Evolutionary conservation across 37 sponge, comb jelly and placozoan genomes (phyloP).

Genomic region (Lycopodina hypogea): DNA sequence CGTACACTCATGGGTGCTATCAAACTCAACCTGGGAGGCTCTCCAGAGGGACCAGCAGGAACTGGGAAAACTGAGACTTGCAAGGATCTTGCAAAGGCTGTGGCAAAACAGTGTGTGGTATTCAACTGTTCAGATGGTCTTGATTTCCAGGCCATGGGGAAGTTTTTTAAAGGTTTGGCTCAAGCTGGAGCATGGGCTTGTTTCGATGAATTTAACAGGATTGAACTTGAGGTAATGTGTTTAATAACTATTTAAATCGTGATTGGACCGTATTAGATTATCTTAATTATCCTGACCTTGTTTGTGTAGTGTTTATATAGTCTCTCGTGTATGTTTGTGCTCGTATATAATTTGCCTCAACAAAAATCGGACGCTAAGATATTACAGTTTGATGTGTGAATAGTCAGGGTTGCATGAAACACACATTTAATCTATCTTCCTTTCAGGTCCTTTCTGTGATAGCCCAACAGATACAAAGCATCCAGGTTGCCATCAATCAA

Average conservation of each 20-base stretch:
- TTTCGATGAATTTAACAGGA: slow-evolving; percentile 98
- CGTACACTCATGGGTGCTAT: slow-evolving; percentile 96
- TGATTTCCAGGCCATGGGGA: slow-evolving; percentile 99
- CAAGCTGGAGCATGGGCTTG: slow-evolving; percentile 99
- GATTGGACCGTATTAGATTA: background rate
- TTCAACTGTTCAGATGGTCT: slow-evolving; percentile 99
- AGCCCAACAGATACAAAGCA: slow-evolving; percentile 95
- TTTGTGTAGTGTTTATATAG: too few relatives aligned
- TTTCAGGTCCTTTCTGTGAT: slow-evolving; percentile 88
- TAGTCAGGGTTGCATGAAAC: too few relatives aligned
- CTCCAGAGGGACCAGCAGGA: slow-evolving; percentile 99
- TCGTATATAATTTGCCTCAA: background rate
- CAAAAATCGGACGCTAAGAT: too few relatives aligned
- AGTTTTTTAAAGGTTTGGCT: slow-evolving; percentile 98
- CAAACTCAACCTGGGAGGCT: slow-evolving; percentile 94
- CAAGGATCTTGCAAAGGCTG: slow-evolving; percentile 98
- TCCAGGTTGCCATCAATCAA: slow-evolving; percentile 83
- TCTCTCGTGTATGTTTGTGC: background rate
- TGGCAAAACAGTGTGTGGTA: slow-evolving; percentile 99
- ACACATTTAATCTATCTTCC: too few relatives aligned
- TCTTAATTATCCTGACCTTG: too few relatives aligned
- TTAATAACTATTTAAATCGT: too few relatives aligned
- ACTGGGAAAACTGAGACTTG: slow-evolving; percentile 94
- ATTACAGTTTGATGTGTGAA: too few relatives aligned
- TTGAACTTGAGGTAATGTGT: slow-evolving; percentile 86